Base-by-base conservation (phyloP, 2,113 vertebrate genomes). In the Ceyx melanurus region DNA sequence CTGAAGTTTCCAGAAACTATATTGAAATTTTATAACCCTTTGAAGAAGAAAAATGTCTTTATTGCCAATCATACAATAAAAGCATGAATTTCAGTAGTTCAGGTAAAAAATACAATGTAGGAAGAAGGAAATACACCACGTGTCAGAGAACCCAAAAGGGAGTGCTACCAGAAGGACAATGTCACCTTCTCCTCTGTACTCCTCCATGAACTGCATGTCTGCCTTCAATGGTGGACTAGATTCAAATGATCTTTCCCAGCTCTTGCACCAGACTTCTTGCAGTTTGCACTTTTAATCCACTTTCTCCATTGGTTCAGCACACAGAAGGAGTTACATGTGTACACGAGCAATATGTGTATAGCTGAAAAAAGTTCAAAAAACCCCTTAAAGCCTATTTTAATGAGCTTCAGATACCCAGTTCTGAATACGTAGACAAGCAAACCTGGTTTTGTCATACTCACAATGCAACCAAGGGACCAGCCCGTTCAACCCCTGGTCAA, bases 401-500 rank as follows among this genome's bases (percentile, higher is more conserved):
- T 13, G 9, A 29, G 8, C 56, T 72, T 68, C 2, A 1, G 12
- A 56, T 46, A 86, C 5, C 25, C 50, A 67, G 18, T 56, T 75
- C 15, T 33, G 43, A 84, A 48, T 8, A 71, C 0, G 2, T 2
- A 75, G 20, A 64, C 83, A 86, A 83, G 26, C 6, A 90, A 71
- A 72, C 4, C 4, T 57, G 20, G 3, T 76, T 89, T 75, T 82
- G 12, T 51, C 11, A 40, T 16, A 61, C 0, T 5, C 17, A 78
- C 53, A 64, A 7, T 19, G 5, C 11, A 48, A 79, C 40, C 40
- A 72, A 42, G 81, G 75, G 15, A 86, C 25, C 11, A 37, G 15
- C 13, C 15, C 2, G 3, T 74, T 82, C 57, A 74, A 77, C 35
- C 0, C 60, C 3, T 3, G 6, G 58, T 37, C 5, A 1, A 62